phyloP scores from a whole-genome alignment of 2,797 vertebrate species.

The Borostomias antarcticus region DNA sequence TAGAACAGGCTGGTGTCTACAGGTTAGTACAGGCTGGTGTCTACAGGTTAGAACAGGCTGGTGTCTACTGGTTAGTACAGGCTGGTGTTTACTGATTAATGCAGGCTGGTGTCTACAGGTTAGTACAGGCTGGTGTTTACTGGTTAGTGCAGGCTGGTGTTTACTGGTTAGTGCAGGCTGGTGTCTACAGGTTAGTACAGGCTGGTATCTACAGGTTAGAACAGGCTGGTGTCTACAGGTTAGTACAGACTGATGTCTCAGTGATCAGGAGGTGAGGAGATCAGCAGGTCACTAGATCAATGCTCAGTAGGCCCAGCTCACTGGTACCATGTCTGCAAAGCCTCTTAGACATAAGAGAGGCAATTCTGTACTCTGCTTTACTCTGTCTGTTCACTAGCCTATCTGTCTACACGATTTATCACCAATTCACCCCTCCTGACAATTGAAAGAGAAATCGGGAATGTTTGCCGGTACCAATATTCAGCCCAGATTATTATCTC shows the following conservation, averaged over 20 bases:
- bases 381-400: no score
- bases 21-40: neutral
- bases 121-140: neutral
- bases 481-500: no score
- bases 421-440: no score
- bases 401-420: no score
- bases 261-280: neutral
- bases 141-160: neutral
- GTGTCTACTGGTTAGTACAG: neutral
- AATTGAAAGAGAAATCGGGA: no score
- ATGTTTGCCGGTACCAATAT: no score
- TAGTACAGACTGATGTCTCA: neutral
- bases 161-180: neutral
- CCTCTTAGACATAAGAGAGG: constrained; percentile 46
- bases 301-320: constrained; percentile 39
- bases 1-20: no score
- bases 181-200: neutral
- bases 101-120: neutral
- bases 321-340: constrained; percentile 51
- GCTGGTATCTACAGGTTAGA: neutral
- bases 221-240: neutral
- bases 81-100: neutral
- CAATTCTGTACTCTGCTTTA: constrained; percentile 39
- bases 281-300: constrained; percentile 28
- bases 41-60: neutral